phyloP scores from a whole-genome alignment of 2,113 vertebrate species.

The Eurystomus gularis region DNA sequence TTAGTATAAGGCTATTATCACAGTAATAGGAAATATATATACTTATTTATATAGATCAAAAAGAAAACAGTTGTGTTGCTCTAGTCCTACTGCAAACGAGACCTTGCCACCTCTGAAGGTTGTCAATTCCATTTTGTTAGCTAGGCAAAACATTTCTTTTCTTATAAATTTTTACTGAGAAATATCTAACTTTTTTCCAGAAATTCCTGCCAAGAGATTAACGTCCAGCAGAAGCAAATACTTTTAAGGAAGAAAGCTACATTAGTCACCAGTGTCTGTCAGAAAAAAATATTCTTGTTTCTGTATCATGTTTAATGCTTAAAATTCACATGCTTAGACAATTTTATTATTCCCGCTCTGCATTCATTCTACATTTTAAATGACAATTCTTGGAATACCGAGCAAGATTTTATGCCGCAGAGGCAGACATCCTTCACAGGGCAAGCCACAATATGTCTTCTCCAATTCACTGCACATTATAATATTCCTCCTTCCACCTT shows the following conservation, averaged over 20 bases:
- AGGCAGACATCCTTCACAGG: constrained; percentile 26
- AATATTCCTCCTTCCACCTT: constrained; percentile 35
- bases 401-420: not conserved
- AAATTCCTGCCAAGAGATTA: constrained; percentile 30
- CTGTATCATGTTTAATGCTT: constrained; percentile 9
- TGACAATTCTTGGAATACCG: constrained; percentile 27
- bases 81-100: not conserved
- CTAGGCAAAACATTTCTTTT: not conserved
- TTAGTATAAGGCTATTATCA: constrained; percentile 39
- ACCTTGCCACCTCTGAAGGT: not conserved
- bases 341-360: constrained; percentile 16
- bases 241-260: not conserved
- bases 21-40: not conserved
- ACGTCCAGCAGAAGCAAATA: not conserved
- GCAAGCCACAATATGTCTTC: constrained; percentile 4
- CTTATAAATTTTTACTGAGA: not conserved
- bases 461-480: not conserved
- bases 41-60: constrained; percentile 1
- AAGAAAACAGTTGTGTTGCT: constrained; percentile 2
- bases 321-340: constrained; percentile 16
- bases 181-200: constrained; percentile 24
- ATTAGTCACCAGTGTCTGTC: not conserved
- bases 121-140: not conserved
- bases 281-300: not conserved
- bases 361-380: constrained; percentile 43